A percentile compares a stretch with the other conserved stretches of the same genome.
Evolutionary conservation across 2,113 vertebrate species (phyloP).

Genomic region (Elachura formosa): DNA sequence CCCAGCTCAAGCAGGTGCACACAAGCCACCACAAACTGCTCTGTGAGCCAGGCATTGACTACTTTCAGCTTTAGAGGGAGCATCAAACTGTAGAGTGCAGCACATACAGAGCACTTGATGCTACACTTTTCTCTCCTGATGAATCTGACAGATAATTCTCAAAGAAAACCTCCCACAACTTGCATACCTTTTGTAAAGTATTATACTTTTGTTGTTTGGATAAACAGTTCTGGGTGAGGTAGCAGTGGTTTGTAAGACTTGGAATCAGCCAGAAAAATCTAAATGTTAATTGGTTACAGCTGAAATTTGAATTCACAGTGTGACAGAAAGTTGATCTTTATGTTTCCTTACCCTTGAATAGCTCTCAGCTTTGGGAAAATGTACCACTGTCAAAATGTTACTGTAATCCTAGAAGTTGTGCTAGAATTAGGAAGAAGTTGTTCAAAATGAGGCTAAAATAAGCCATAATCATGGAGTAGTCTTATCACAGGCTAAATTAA

Average conservation of each 20-base stretch:
- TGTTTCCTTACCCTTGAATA: background rate
- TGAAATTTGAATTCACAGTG: slow-evolving; percentile 21
- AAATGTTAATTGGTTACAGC: slow-evolving; percentile 10
- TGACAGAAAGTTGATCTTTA: slow-evolving; percentile 33
- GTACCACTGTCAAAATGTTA: background rate
- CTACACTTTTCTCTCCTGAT: background rate
- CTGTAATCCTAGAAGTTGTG: background rate
- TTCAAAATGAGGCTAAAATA: background rate
- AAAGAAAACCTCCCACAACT: background rate
- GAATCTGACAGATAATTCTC: background rate
- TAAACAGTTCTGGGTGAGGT: background rate
- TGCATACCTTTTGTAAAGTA: background rate
- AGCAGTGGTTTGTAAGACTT: background rate
- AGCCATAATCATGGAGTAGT: background rate
- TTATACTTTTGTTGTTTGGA: background rate
- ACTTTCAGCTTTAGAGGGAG: background rate
- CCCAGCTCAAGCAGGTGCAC: background rate
- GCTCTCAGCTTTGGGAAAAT: background rate
- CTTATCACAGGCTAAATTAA: background rate
- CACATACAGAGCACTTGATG: background rate
- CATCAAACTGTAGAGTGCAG: accelerated
- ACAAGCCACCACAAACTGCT: background rate
- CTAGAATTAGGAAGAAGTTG: background rate
- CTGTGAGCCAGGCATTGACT: background rate
- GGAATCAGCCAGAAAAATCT: background rate